Conservation (phyloP, 2,888 invertebrate species). For the Himalopsyche tibetana region DNA sequence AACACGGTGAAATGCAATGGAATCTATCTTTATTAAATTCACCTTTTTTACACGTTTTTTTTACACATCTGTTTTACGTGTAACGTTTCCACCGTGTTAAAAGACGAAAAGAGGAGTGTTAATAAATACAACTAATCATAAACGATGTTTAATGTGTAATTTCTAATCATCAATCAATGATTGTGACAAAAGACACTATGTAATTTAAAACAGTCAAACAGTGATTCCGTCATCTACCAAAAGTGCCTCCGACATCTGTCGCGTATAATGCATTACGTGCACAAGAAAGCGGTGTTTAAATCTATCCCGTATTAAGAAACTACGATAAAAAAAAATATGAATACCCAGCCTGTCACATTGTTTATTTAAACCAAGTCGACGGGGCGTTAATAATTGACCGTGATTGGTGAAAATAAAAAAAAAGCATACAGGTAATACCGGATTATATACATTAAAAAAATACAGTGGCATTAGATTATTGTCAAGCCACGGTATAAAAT, state of each 20-base stretch:
- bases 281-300: neutral
- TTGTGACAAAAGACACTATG: no score
- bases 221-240: neutral
- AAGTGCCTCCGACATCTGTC: neutral
- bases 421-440: slow-evolving; percentile 61
- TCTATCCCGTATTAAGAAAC: neutral
- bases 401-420: slow-evolving; percentile 62
- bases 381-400: slow-evolving; percentile 64
- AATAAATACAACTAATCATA: no score
- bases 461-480: slow-evolving; percentile 52
- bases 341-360: slow-evolving; percentile 59
- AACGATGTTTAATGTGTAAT: no score
- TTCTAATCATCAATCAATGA: no score
- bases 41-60: no score
- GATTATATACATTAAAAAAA: slow-evolving; percentile 56
- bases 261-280: neutral
- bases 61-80: no score
- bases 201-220: no score
- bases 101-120: no score
- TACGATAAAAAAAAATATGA: slow-evolving; percentile 3
- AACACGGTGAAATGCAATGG: no score
- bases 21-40: no score
- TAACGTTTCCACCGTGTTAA: no score
- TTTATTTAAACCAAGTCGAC: slow-evolving; percentile 64
- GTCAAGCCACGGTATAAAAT: neutral